Conservation (phyloP, 2,113 vertebrate species). For the Gyps fulvus region DNA sequence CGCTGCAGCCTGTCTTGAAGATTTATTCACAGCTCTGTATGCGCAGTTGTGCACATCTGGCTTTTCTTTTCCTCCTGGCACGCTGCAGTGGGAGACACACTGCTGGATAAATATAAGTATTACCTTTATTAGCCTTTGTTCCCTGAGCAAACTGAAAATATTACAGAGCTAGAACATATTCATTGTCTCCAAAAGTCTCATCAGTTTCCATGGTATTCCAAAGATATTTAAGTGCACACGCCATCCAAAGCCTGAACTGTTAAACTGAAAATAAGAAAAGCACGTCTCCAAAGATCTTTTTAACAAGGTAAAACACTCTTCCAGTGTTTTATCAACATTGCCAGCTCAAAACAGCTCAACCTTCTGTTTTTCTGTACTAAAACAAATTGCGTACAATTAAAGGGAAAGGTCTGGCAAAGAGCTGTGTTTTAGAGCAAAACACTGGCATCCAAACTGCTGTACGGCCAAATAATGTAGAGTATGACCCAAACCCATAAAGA, state of each 20-base stretch:
- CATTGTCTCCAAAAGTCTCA: background rate
- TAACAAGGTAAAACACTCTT: background rate
- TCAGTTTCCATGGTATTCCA: background rate
- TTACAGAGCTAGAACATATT: background rate
- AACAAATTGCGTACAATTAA: background rate
- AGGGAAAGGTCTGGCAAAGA: background rate
- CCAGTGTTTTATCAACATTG: background rate
- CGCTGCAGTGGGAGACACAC: background rate
- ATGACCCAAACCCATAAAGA: background rate
- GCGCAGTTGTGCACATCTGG: background rate
- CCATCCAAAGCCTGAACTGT: background rate
- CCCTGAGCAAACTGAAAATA: background rate
- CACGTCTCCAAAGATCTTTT: background rate
- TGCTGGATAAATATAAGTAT: background rate
- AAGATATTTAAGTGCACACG: background rate
- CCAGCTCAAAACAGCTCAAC: background rate
- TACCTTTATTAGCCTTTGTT: background rate
- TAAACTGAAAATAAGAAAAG: background rate
- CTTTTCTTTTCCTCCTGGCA: background rate
- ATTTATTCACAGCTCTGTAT: background rate
- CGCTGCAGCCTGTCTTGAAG: background rate
- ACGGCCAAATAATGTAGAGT: background rate
- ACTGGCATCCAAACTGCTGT: background rate
- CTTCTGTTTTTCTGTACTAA: background rate
- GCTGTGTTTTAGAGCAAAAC: background rate